A percentile compares a stretch with the other conserved stretches of the same genome.
phyloP scores from a whole-genome alignment of 2,113 vertebrate genomes.

The Protobothrops mucrosquamatus region DNA sequence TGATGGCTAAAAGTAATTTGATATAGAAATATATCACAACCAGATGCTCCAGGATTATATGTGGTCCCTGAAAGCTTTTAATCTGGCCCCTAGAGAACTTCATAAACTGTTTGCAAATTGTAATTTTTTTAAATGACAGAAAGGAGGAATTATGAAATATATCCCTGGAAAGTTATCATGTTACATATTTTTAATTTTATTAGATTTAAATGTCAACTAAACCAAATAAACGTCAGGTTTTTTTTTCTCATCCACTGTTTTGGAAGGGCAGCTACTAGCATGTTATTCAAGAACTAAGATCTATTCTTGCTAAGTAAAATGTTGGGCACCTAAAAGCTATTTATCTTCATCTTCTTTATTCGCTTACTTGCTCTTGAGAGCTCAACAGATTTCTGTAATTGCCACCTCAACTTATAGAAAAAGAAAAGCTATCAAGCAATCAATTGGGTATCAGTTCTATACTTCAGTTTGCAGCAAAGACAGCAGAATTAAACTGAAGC shows the following conservation, averaged over 20 bases:
- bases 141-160: neutral
- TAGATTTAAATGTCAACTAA: neutral
- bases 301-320: neutral
- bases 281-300: neutral
- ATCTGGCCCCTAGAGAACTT: neutral
- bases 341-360: neutral
- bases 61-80: neutral
- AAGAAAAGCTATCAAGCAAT: neutral
- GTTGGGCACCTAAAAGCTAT: neutral
- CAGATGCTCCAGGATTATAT: neutral
- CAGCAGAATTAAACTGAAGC: neutral
- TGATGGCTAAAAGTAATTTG: neutral
- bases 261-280: neutral
- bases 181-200: neutral
- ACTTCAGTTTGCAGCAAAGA: neutral
- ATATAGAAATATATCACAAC: neutral
- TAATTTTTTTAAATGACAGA: neutral
- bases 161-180: neutral
- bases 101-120: neutral
- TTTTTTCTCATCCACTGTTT: neutral
- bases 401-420: neutral
- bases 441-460: neutral
- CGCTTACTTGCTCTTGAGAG: neutral
- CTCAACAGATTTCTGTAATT: neutral
- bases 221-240: neutral